Conservation (phyloP, 2,888 invertebrate species). For the Drosophila peninsularis region DNA sequence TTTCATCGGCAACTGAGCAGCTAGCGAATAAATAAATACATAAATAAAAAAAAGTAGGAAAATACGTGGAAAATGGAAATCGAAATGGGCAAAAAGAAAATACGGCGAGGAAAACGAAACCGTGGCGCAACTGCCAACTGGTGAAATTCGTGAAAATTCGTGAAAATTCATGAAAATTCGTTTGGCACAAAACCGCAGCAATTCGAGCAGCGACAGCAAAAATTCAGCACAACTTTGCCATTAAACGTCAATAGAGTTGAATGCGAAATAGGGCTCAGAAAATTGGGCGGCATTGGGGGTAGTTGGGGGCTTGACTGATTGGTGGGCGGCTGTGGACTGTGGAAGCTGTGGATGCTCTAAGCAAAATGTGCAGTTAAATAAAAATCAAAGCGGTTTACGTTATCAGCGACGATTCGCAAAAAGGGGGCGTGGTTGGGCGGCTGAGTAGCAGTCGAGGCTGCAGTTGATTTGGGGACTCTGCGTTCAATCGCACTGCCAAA, state of each 20-base stretch:
- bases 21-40: slow-evolving; percentile 65
- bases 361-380: slow-evolving; percentile 79
- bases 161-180: slow-evolving; percentile 37
- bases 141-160: slow-evolving; percentile 59
- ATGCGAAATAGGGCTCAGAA: slow-evolving; percentile 54
- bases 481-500: slow-evolving; percentile 27
- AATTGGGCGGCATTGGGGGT: slow-evolving; percentile 30
- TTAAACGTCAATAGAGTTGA: slow-evolving; percentile 68
- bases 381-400: slow-evolving; percentile 80
- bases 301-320: neutral
- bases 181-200: slow-evolving; percentile 52
- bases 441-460: neutral
- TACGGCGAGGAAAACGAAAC: neutral
- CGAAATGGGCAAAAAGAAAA: slow-evolving; percentile 1
- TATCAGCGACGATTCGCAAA: slow-evolving; percentile 62
- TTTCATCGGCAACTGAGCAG: slow-evolving; percentile 69
- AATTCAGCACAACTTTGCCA: slow-evolving; percentile 71
- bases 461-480: slow-evolving; percentile 7
- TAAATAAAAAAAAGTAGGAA: slow-evolving; percentile 45
- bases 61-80: slow-evolving; percentile 56
- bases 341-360: slow-evolving; percentile 49
- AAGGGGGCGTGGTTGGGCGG: neutral
- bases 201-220: slow-evolving; percentile 47
- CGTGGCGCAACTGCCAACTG: slow-evolving; percentile 60
- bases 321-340: slow-evolving; percentile 32